A percentile compares a stretch with the other conserved stretches of the same genome.
These are phyloP conservation scores for Nemapogon koenigi DNA, from an alignment of 2,888 invertebrate species.

Conservation along the genomic window DNA sequence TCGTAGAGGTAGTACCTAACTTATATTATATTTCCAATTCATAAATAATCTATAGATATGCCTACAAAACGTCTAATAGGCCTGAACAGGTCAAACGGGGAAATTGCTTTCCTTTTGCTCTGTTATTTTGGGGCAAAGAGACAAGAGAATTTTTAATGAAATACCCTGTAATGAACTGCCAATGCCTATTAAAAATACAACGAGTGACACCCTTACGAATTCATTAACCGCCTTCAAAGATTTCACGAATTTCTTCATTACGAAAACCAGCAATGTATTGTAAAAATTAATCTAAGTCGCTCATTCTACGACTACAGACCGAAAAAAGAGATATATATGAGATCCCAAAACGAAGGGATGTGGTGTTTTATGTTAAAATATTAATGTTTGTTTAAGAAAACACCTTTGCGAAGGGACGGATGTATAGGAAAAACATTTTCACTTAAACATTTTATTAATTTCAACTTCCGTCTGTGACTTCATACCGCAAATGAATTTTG, in stretches of 20 bases:
- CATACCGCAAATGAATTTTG: too few species aligned
- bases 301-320: too few species aligned
- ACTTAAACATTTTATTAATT: too few species aligned
- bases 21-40: too few species aligned
- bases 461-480: too few species aligned
- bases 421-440: too few species aligned
- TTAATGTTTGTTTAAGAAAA: constrained; percentile 8
- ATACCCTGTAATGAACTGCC: constrained; percentile 6
- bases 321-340: too few species aligned
- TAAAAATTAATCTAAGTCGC: too few species aligned
- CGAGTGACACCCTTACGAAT: not conserved
- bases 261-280: constrained; percentile 5
- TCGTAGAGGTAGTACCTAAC: too few species aligned
- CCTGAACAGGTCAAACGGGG: too few species aligned
- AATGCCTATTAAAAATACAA: not conserved
- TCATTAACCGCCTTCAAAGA: not conserved
- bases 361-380: constrained; percentile 10
- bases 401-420: constrained; percentile 7
- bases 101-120: constrained; percentile 4
- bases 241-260: not conserved
- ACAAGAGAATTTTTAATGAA: constrained; percentile 8
- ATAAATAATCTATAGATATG: too few species aligned
- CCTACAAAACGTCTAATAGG: too few species aligned
- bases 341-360: constrained; percentile 7
- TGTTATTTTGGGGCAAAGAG: constrained; percentile 1